Evolutionary conservation across 2,797 vertebrate species (phyloP).

Genomic region (Tiaroga cobitis): DNA sequence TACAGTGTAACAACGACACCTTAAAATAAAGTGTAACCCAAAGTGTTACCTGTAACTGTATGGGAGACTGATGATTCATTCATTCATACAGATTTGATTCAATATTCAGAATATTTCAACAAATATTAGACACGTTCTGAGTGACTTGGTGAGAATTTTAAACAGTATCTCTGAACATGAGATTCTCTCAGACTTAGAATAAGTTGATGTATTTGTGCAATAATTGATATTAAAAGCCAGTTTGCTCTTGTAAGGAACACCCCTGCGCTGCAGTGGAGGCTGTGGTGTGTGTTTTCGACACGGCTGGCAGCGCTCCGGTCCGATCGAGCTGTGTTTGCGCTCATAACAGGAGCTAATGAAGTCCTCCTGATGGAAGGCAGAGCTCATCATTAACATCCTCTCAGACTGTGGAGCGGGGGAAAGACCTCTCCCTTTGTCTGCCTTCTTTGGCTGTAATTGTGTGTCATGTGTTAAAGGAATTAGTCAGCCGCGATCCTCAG

Average conservation of each 20-base stretch:
- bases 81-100: not conserved
- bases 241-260: not conserved
- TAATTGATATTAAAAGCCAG: not conserved
- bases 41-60: not conserved
- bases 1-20: too few relatives aligned
- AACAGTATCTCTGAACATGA: not conserved
- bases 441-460: conserved; percentile 88
- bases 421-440: conserved; percentile 88
- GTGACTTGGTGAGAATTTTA: not conserved
- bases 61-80: not conserved
- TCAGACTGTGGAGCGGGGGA: conserved; percentile 85
- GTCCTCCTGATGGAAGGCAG: conserved; percentile 87
- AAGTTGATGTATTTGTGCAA: not conserved
- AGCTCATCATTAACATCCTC: conserved; percentile 86
- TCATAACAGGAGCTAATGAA: conserved; percentile 90
- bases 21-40: too few relatives aligned
- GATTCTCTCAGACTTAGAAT: not conserved
- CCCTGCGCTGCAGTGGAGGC: not conserved
- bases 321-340: conserved; percentile 66
- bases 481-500: conserved; percentile 80
- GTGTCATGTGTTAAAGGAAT: conserved; percentile 89
- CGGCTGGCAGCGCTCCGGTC: conserved; percentile 23
- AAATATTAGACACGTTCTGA: not conserved
- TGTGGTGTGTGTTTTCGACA: not conserved
- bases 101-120: not conserved